Evolutionary conservation across 1,140 invertebrate species (phyloP).

Genomic region (Gryon sp.): DNA sequence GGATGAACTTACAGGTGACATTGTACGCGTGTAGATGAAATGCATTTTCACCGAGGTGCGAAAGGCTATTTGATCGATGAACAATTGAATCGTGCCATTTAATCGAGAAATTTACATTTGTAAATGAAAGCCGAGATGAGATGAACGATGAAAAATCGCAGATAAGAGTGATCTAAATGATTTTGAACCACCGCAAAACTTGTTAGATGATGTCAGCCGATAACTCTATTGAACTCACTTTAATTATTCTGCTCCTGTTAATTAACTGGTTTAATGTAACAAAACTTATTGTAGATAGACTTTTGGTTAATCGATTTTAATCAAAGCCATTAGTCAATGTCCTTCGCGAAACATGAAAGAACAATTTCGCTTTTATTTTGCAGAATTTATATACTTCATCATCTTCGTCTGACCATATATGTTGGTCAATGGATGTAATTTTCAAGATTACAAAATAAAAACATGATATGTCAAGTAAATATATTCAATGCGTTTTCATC

Average conservation of each 20-base stretch:
- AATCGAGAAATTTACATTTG: constrained; percentile 14
- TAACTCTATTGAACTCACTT: constrained; percentile 13
- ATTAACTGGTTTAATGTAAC: background rate
- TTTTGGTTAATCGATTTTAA: too few relatives aligned
- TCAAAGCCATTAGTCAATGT: too few relatives aligned
- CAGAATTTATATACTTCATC: too few relatives aligned
- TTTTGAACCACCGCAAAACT: background rate
- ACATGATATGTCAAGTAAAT: too few relatives aligned
- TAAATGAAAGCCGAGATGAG: constrained; percentile 18
- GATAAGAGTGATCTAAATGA: constrained; percentile 1
- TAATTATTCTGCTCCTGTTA: background rate
- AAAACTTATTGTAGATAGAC: background rate
- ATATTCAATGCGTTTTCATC: too few relatives aligned
- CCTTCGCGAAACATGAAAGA: too few relatives aligned
- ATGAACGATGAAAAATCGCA: constrained; percentile 1
- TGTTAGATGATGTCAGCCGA: constrained; percentile 8
- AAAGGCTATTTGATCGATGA: constrained; percentile 35
- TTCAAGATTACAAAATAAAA: too few relatives aligned
- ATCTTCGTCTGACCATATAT: too few relatives aligned
- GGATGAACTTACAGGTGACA: constrained; percentile 40
- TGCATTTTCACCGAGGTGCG: constrained; percentile 49
- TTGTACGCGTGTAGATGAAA: constrained; percentile 47
- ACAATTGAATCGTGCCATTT: constrained; percentile 16
- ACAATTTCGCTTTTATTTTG: too few relatives aligned
- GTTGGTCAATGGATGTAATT: too few relatives aligned